These are phyloP conservation scores for Mobula hypostoma DNA, from an alignment of 2,113 vertebrate species.

Conservation along the genomic window DNA sequence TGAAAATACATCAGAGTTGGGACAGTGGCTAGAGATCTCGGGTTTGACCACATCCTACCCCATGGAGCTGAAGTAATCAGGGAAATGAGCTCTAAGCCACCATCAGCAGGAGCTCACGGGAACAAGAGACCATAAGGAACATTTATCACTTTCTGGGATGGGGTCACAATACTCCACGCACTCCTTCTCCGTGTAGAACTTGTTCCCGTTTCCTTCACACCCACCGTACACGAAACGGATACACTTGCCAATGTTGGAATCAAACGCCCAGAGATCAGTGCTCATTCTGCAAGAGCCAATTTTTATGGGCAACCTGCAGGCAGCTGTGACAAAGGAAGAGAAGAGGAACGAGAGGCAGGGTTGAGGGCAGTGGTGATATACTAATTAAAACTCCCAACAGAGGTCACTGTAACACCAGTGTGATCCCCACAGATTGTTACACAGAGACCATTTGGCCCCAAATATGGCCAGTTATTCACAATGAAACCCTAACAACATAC, in stretches of 20 bases:
- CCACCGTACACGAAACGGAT: slow-evolving; percentile 60
- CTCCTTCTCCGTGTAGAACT: slow-evolving; percentile 86
- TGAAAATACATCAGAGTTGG: no score
- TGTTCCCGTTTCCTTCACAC: slow-evolving; percentile 81
- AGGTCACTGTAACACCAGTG: no score
- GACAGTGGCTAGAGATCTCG: neutral
- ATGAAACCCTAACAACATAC: no score
- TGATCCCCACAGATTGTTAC: no score
- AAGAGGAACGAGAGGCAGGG: neutral
- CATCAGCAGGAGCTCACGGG: neutral
- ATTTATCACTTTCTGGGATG: neutral
- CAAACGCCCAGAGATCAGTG: slow-evolving; percentile 66
- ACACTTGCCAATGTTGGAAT: slow-evolving; percentile 63
- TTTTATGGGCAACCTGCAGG: slow-evolving; percentile 74
- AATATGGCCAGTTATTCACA: no score
- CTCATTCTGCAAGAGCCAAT: slow-evolving; percentile 52
- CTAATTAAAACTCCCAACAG: no score
- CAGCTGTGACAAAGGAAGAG: slow-evolving; percentile 55
- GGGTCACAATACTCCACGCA: slow-evolving; percentile 82
- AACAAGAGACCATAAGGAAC: neutral
- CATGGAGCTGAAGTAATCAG: neutral
- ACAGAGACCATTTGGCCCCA: no score
- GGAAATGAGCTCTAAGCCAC: neutral
- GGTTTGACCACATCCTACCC: neutral
- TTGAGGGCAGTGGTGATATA: no score